These are phyloP conservation scores for Caretta caretta DNA, from an alignment of 2,113 vertebrate species.

Conservation along the genomic window DNA sequence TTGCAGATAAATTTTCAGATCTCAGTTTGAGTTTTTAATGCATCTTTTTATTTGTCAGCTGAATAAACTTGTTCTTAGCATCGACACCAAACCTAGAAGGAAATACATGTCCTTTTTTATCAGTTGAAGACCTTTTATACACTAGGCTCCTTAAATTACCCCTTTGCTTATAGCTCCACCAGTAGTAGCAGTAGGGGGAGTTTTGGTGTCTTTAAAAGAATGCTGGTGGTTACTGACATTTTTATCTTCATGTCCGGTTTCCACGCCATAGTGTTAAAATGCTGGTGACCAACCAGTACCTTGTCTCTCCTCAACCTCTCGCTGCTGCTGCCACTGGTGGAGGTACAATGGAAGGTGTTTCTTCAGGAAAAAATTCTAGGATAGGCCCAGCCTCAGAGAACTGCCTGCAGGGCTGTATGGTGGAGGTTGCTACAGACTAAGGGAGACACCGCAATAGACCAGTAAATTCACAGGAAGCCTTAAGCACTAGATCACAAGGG, in stretches of 20 bases:
- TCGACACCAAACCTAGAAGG: not conserved
- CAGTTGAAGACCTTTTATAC: too few species aligned
- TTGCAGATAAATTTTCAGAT: not conserved
- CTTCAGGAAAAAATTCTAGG: not conserved
- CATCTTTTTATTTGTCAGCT: rapidly evolving
- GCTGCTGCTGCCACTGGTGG: rapidly evolving
- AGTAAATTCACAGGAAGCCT: not conserved
- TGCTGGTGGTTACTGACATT: not conserved
- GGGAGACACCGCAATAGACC: not conserved
- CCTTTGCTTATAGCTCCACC: too few species aligned
- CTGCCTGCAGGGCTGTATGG: not conserved
- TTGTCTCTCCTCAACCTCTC: not conserved
- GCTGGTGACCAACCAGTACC: not conserved
- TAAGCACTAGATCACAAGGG: not conserved
- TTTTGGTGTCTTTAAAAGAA: not conserved
- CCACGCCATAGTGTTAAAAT: not conserved
- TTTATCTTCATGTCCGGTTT: not conserved
- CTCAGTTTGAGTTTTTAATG: not conserved
- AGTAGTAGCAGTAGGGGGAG: too few species aligned
- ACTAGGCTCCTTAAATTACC: too few species aligned
- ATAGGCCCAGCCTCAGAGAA: not conserved
- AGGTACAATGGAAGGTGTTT: not conserved
- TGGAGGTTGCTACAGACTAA: rapidly evolving
- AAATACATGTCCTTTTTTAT: not conserved
- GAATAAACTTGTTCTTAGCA: not conserved